Evolutionary conservation across 2,797 vertebrate species (phyloP).

Genomic region (Rhincodon typus): DNA sequence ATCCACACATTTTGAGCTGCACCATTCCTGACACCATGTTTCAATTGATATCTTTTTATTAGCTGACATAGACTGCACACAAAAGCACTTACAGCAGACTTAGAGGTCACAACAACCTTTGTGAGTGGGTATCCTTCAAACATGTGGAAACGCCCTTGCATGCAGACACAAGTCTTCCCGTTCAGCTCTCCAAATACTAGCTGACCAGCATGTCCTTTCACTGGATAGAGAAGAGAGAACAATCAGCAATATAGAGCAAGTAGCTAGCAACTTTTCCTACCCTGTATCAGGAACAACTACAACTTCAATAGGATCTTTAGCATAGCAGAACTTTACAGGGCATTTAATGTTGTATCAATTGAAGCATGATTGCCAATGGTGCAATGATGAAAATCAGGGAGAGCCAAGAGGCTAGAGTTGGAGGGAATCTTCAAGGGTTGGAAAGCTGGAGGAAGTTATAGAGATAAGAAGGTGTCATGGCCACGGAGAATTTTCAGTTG

Average conservation of each 20-base stretch:
- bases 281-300: neutral
- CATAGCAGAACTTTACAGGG: neutral
- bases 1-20: too few species aligned
- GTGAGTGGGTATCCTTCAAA: constrained; percentile 68
- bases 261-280: neutral
- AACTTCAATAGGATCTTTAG: neutral
- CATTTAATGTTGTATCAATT: neutral
- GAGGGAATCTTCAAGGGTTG: neutral
- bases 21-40: too few species aligned
- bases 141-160: constrained; percentile 76
- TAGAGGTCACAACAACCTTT: too few species aligned
- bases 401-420: neutral
- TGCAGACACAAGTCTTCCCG: constrained; percentile 68
- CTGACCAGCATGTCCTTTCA: constrained; percentile 66
- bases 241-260: neutral
- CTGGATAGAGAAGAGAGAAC: constrained; percentile 41
- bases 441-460: neutral
- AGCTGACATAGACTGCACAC: too few species aligned
- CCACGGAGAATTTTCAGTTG: neutral
- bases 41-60: too few species aligned
- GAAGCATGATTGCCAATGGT: neutral
- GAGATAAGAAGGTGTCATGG: neutral
- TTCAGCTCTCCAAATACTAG: constrained; percentile 69
- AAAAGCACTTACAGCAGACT: too few species aligned
- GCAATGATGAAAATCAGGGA: neutral